phyloP scores from a whole-genome alignment of 2,888 invertebrate genomes.

The Agonopterix alstromeriana region DNA sequence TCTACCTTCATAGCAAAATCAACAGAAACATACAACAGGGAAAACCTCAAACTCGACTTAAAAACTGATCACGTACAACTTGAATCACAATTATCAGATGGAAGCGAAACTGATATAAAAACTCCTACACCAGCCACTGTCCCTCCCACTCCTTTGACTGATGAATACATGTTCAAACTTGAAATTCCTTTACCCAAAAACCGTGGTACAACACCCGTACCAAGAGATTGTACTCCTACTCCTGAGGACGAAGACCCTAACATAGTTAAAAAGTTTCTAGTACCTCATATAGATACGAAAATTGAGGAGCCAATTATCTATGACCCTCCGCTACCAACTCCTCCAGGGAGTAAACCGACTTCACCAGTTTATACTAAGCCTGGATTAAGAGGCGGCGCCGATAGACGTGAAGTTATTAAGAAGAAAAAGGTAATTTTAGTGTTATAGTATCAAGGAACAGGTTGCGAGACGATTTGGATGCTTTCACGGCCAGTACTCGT shows the following conservation, averaged over 20 bases:
- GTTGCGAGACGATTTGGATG: neutral
- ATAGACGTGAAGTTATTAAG: conserved; percentile 22
- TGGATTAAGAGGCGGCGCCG: conserved; percentile 25
- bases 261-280: conserved; percentile 52
- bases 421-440: neutral
- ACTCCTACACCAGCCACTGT: conserved; percentile 43
- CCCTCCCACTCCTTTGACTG: conserved; percentile 58
- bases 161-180: conserved; percentile 61
- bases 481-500: no score
- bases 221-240: conserved; percentile 22
- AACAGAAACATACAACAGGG: neutral
- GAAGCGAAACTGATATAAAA: conserved; percentile 25
- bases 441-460: neutral
- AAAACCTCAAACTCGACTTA: conserved; percentile 16
- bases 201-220: conserved; percentile 12
- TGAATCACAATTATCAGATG: conserved; percentile 15
- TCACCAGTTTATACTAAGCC: conserved; percentile 32
- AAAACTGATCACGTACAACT: conserved; percentile 17
- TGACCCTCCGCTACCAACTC: conserved; percentile 51
- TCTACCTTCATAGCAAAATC: conserved; percentile 7
- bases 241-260: conserved; percentile 46
- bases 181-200: conserved; percentile 44
- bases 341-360: conserved; percentile 27
- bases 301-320: conserved; percentile 44
- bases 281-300: conserved; percentile 52